Base-by-base conservation (phyloP, 2,113 vertebrate genomes). In the Podiceps cristatus region DNA sequence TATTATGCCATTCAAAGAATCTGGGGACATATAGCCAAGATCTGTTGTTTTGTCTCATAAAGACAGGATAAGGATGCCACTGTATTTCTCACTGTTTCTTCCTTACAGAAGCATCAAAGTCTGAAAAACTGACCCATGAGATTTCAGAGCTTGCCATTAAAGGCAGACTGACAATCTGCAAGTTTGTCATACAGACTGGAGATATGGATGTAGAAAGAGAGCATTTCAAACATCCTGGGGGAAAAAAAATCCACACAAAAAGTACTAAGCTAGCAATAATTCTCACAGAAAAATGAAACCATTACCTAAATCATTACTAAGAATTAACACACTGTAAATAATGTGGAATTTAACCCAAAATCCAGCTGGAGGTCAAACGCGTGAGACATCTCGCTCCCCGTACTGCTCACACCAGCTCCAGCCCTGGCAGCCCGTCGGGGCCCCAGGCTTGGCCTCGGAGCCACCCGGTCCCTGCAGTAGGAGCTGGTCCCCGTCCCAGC, bases 351-450 rank as follows among this genome's bases (percentile, higher is more conserved):
- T 71, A 58, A 67, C 29, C 53, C 76, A 42, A 74, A 88, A 49
- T 47, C 47, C 74, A 62, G 5, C 47, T 76, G 91, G 22, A 85
- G 7, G 59, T 66, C 44, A 47, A 62, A 56, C 18, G 47, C 6
- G 1, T 31, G 44, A 74, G 31, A 91, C 0, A 0, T 19, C 73
- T 23, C 20, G 10, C 37, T 53, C 11, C 35, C 24, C 0, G 0
- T 12, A 69, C 73, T 0, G 0, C 22, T 68, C 33, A 16, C 37
- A 86, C 7, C 42, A 88, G n/a, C 58, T 53, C 35, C n/a, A 79
- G 29, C 29, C 35, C 66, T 75, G 20, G 7, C 50, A 76, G 58
- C 11, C 24, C 17, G 14, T 49, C 0, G 0, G 22, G 28, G n/a
- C 20, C 19, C 42, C 23, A 16, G 25, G 28, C 40, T 40, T 22